These are phyloP conservation scores for Oncorhynchus masou DNA, from an alignment of 2,113 vertebrate genomes.

Conservation along the genomic window DNA sequence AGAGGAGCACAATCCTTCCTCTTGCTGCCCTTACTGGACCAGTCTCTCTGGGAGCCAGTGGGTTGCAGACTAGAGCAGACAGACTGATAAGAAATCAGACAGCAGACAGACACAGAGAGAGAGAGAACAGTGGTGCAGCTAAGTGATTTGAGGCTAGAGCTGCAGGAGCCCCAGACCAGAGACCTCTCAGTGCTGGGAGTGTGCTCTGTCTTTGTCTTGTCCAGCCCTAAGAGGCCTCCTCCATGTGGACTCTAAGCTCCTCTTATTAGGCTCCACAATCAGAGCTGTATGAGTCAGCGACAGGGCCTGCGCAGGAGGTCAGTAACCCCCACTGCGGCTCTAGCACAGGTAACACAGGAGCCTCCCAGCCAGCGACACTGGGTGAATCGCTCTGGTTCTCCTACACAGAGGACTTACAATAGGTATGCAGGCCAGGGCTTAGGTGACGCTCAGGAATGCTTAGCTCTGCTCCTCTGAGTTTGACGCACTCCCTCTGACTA, in stretches of 20 bases:
- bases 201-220: neutral
- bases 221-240: conserved; percentile 14
- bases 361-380: conserved; percentile 34
- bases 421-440: conserved; percentile 50
- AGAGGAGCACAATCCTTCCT: conserved; percentile 28
- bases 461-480: conserved; percentile 38
- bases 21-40: conserved; percentile 6
- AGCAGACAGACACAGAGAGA: neutral
- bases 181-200: neutral
- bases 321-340: conserved; percentile 24
- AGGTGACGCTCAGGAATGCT: conserved; percentile 59
- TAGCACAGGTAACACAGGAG: conserved; percentile 25
- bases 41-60: conserved; percentile 13
- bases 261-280: conserved; percentile 35
- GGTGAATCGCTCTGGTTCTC: conserved; percentile 26
- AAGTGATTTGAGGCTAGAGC: conserved; percentile 25
- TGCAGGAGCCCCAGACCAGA: neutral
- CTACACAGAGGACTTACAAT: conserved; percentile 39
- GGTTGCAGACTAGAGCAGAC: conserved; percentile 33
- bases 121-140: conserved; percentile 12
- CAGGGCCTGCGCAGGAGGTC: conserved; percentile 50
- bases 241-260: conserved; percentile 33
- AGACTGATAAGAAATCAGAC: conserved; percentile 30
- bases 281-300: conserved; percentile 51
- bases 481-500: conserved; percentile 46